A percentile compares a stretch with the other conserved stretches of the same genome.
Conservation (phyloP, 2,888 invertebrate species). For the Gibbula magus region DNA sequence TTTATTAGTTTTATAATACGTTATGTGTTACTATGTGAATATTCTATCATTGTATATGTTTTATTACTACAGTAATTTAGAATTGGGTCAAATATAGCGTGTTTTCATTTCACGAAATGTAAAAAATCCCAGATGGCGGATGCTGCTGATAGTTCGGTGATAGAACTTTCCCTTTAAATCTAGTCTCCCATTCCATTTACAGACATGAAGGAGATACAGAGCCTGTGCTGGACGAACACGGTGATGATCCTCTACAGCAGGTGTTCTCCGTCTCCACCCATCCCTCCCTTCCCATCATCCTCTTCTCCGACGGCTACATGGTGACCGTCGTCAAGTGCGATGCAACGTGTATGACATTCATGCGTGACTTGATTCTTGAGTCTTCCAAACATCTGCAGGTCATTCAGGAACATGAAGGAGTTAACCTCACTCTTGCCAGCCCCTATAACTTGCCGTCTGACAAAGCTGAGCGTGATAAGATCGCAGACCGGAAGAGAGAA, state of each 20-base stretch:
- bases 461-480: background rate
- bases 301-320: constrained; percentile 73
- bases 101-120: too few species aligned
- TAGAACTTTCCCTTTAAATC: too few species aligned
- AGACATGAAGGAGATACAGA: constrained; percentile 28
- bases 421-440: constrained; percentile 62
- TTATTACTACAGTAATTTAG: too few species aligned
- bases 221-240: constrained; percentile 8
- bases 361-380: constrained; percentile 62
- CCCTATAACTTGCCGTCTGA: constrained; percentile 56
- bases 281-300: constrained; percentile 68
- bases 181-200: too few species aligned
- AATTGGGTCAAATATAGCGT: too few species aligned
- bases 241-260: constrained; percentile 58
- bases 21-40: too few species aligned
- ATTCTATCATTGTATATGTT: too few species aligned
- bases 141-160: too few species aligned
- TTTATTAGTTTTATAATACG: too few species aligned
- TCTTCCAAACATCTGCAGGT: constrained; percentile 58
- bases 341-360: constrained; percentile 60
- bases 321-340: constrained; percentile 69
- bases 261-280: constrained; percentile 70
- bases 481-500: constrained; percentile 25
- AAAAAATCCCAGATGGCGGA: too few species aligned
- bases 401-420: constrained; percentile 50